Conservation (phyloP, 2,888 invertebrate species). For the Apomyelois bistriatella region DNA sequence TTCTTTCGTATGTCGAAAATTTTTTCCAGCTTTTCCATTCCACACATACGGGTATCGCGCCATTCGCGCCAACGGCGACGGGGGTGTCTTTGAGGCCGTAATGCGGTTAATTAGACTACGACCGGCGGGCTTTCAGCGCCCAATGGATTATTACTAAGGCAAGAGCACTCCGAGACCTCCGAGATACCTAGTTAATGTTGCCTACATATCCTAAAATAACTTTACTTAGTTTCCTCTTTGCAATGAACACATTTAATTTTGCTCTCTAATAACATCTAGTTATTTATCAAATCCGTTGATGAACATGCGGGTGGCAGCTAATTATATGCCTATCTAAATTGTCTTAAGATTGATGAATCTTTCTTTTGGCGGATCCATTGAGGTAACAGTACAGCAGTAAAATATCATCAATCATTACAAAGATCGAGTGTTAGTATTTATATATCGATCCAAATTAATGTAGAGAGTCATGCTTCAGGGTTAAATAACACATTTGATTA, state of each 20-base stretch:
- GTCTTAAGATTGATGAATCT: conserved; percentile 13
- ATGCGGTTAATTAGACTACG: conserved; percentile 51
- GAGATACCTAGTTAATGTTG: not conserved
- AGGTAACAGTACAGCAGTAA: not conserved
- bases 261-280: not conserved
- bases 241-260: not conserved
- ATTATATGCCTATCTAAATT: conserved; percentile 11
- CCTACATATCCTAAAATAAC: not conserved
- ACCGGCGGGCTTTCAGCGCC: conserved; percentile 37
- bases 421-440: not conserved
- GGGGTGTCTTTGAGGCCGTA: conserved; percentile 31
- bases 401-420: conserved; percentile 6
- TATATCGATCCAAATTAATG: not conserved
- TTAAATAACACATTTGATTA: not conserved
- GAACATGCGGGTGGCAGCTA: conserved; percentile 3
- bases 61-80: not conserved
- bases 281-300: not conserved
- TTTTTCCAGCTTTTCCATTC: not conserved
- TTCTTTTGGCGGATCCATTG: not conserved
- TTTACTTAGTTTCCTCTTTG: not conserved
- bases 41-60: not conserved
- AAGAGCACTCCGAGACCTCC: not conserved
- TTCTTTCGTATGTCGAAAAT: not conserved
- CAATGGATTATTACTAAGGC: conserved; percentile 33
- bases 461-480: not conserved